Base-by-base conservation (phyloP, 2,113 vertebrate genomes). In the Halcyon malimbica region DNA sequence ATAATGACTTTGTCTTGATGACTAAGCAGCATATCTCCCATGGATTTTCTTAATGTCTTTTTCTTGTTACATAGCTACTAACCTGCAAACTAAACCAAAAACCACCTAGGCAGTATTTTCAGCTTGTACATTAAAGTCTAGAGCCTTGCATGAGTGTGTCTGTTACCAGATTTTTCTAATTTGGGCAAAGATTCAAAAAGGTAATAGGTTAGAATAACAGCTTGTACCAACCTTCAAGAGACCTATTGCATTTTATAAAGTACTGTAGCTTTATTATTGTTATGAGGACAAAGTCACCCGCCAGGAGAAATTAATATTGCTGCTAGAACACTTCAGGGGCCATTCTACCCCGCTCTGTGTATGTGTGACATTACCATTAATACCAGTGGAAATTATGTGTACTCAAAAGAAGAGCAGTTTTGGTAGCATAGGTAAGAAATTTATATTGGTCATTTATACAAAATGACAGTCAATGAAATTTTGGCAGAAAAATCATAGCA, bases 311-410 rank as follows among this genome's bases (percentile, higher is more conserved):
- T 46, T 93, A 95, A 92, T 92, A 48, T 26, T 85, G 74, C 91
- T 80, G 51, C 81, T 76, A 82, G 77, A 97, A 75, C 71, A 75
- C 78, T 91, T 94, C 84, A 93, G 64, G 90, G 83, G 33, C 77
- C 56, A 19, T 73, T 91, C 74, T 91, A 59, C 60, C 41, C n/a
- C 23, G 12, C 41, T 48, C 6, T 51, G 10, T 78, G 21, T 70
- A 25, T 65, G 37, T 37, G 60, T 64, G 71, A 87, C 37, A 29
- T 86, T 94, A 50, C 50, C 26, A n/a, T 78, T 79, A 93, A 88
- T 69, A 63, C 56, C 65, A 70, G n/a, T 0, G 85, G 63, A 56
- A 95, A 91, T 81, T 16, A 42, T 1, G 2, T 41, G 26, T 21
- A 7, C 51, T 62, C 39, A 29, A 37, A 93, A 78, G 41, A 82